Percentiles rank a stretch among this genome's conserved stretches.
phyloP scores from a whole-genome alignment of 2,113 vertebrate species.

The Eptesicus fuscus region DNA sequence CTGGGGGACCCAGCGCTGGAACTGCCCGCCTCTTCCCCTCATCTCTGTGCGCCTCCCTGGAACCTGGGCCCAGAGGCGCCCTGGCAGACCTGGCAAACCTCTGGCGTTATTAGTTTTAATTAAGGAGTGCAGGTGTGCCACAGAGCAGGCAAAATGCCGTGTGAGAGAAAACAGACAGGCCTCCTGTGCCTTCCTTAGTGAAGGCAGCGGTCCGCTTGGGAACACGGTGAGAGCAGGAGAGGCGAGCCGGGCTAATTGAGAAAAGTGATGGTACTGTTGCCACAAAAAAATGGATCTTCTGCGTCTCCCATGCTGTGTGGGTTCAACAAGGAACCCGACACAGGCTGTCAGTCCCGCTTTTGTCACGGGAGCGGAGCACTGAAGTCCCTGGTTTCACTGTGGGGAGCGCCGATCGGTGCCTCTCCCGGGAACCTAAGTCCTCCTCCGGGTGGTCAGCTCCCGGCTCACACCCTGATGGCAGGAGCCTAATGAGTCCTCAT shows the following conservation, averaged over 20 bases:
- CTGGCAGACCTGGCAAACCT: conserved; percentile 8
- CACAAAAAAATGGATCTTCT: conserved; percentile 69
- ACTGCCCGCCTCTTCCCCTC: conserved; percentile 67
- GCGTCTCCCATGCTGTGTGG: conserved; percentile 60
- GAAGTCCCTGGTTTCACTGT: conserved; percentile 66
- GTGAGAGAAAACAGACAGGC: not conserved
- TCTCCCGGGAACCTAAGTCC: conserved; percentile 61
- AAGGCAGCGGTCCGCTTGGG: conserved; percentile 35
- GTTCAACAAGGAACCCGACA: conserved; percentile 58
- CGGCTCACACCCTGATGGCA: conserved; percentile 41
- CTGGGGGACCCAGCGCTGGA: conserved; percentile 72
- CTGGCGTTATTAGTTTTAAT: conserved; percentile 48
- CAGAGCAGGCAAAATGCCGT: not conserved
- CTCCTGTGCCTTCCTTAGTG: not conserved
- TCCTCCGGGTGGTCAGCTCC: conserved; percentile 34
- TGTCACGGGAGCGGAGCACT: conserved; percentile 63
- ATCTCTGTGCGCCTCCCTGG: conserved; percentile 49
- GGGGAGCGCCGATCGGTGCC: conserved; percentile 68
- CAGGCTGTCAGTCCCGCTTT: conserved; percentile 57
- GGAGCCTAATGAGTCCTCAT: conserved; percentile 58
- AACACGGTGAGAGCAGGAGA: conserved; percentile 43
- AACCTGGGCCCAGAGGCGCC: conserved; percentile 2
- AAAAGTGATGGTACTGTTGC: conserved; percentile 68
- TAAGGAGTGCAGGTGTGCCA: conserved; percentile 10
- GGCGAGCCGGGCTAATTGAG: conserved; percentile 68